Percentiles rank a stretch among this genome's conserved stretches.
Evolutionary conservation across 1,140 invertebrate species (phyloP).

Genomic region (Bombus consobrinus): DNA sequence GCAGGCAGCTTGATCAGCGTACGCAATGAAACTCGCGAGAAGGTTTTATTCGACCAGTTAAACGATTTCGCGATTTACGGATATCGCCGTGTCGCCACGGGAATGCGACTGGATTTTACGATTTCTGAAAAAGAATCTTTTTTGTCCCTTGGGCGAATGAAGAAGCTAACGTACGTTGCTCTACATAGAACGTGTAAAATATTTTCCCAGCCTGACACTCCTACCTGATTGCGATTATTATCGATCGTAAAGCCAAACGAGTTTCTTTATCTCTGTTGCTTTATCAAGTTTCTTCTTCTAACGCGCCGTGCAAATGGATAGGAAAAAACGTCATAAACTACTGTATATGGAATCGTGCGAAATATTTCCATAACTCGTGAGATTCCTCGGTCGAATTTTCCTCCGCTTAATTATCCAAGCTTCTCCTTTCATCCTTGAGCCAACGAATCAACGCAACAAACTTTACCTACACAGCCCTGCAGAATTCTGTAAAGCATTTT

Average conservation of each 20-base stretch:
- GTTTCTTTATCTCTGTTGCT: too few relatives aligned
- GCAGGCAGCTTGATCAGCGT: background rate
- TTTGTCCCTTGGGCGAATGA: background rate
- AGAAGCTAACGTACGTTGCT: background rate
- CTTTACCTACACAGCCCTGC: too few relatives aligned
- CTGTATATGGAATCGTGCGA: too few relatives aligned
- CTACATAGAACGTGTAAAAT: background rate
- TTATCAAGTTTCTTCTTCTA: too few relatives aligned
- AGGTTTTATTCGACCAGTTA: constrained; percentile 4
- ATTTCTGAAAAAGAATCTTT: background rate
- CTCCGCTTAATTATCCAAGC: background rate
- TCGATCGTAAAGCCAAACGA: too few relatives aligned
- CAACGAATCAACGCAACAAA: background rate
- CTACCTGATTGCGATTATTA: too few relatives aligned
- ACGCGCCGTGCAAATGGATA: too few relatives aligned
- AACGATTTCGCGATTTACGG: constrained; percentile 3
- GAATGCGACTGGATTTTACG: background rate
- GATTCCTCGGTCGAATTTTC: too few relatives aligned
- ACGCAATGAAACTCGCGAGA: background rate
- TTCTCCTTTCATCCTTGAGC: background rate
- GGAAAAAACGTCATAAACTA: too few relatives aligned
- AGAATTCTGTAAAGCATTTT: background rate
- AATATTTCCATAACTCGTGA: too few relatives aligned
- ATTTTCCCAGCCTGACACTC: background rate
- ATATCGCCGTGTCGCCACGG: background rate